Evolutionary conservation across 2,888 invertebrate genomes (phyloP), one percentile per base, ranked within the genome.

Genomic region (Elmis aenea): DNA sequence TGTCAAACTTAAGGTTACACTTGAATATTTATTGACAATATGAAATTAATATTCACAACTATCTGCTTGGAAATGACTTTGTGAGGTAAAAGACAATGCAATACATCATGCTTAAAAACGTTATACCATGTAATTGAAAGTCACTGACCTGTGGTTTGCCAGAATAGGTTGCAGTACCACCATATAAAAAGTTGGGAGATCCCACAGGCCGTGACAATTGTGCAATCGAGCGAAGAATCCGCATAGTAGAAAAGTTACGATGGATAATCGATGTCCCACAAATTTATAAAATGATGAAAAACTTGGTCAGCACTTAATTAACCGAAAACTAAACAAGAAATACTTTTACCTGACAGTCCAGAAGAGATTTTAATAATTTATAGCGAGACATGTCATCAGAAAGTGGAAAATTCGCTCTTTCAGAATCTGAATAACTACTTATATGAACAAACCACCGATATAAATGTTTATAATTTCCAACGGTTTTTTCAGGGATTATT

Each of bases 381-480:
- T 52, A 67, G 66, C 64, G 59, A 66, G 71, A 67, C 67, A 65
- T 48, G 57, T 59, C 52, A 53, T 59, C 51, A 43, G 61, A 55
- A 46, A 50, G 38, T 50, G 65, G 64, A 52, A 77, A 75, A 45
- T 61, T 55, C 44, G 57, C 58, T 56, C 68, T 67, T 58, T 79
- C 77, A 40, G 61, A 59, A 45, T 63, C 62, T 58, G 67, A 69
- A 64, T 74, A 80, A 67, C 76, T 79, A 64, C 69, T 62, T 64
- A 80, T 74, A 66, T 79, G 77, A 62, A 68, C 61, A 64, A 71
- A 74, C 80, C 80, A 80, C 64, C 79, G 71, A 57, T 66, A 69
- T 47, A 80, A 58, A 58, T 76, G 61, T 33, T 60, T 60, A 59
- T 69, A 74, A 31, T 61, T 52, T 40, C 71, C 61, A 52, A 68